These are phyloP conservation scores for Loxodonta africana DNA, from an alignment of 2,113 vertebrate species.

Conservation along the genomic window DNA sequence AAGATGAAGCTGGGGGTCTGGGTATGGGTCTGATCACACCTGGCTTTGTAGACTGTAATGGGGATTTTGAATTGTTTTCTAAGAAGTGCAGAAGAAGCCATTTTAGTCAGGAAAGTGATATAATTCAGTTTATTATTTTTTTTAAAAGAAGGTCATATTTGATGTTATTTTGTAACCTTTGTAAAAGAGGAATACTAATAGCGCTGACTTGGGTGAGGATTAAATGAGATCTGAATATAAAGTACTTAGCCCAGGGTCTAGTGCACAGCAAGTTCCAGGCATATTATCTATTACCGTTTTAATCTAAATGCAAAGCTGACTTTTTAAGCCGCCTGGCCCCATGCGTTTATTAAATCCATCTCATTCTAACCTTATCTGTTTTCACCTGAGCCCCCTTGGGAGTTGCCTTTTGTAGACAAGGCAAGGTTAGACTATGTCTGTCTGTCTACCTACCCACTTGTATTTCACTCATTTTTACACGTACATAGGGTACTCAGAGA, in stretches of 20 bases:
- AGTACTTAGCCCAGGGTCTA: neutral
- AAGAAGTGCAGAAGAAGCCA: neutral
- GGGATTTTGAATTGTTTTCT: neutral
- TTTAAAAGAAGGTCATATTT: neutral
- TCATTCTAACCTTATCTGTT: neutral
- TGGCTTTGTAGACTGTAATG: neutral
- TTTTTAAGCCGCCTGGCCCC: neutral
- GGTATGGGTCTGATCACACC: neutral
- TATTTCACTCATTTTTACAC: neutral
- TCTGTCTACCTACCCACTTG: neutral
- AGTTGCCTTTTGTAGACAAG: neutral
- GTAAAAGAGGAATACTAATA: neutral
- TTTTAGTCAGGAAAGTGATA: neutral
- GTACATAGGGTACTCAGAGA: neutral
- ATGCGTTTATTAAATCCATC: neutral
- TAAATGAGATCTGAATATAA: neutral
- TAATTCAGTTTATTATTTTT: neutral
- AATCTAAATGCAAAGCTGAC: neutral
- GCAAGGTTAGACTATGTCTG: neutral
- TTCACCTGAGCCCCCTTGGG: neutral
- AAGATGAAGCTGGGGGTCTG: neutral
- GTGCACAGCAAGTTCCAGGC: neutral
- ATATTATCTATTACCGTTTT: neutral
- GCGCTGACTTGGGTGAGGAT: neutral
- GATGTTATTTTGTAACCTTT: neutral